These are phyloP conservation scores for Ormyrus nitidulus DNA, from an alignment of 2,888 invertebrate genomes.

Conservation along the genomic window DNA sequence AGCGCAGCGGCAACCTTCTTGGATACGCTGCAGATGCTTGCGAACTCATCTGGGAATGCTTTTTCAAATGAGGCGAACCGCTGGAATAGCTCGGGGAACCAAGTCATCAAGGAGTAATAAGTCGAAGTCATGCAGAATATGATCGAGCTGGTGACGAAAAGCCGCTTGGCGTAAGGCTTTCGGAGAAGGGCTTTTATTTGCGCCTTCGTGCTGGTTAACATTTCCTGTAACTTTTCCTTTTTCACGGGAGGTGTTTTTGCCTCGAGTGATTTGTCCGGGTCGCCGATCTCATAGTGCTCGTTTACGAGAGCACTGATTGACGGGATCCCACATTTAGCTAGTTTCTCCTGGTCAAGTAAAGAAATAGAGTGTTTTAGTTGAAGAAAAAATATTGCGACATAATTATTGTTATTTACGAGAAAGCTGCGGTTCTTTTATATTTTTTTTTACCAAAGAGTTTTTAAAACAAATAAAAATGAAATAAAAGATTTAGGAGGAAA, in stretches of 20 bases:
- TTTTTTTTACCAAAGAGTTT: too few species aligned
- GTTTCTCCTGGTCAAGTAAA: slow-evolving; percentile 27
- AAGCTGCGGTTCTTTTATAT: too few species aligned
- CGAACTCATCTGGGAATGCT: slow-evolving; percentile 80
- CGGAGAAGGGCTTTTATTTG: slow-evolving; percentile 85
- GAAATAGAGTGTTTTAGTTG: too few species aligned
- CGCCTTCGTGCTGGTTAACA: slow-evolving; percentile 69
- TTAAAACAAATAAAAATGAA: too few species aligned
- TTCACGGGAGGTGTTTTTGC: not conserved
- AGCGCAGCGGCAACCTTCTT: not conserved
- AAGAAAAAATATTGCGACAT: too few species aligned
- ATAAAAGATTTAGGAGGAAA: too few species aligned
- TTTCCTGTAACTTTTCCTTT: slow-evolving; percentile 26
- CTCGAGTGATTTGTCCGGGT: not conserved
- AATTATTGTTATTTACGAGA: too few species aligned
- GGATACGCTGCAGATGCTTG: slow-evolving; percentile 86
- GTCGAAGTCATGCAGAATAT: slow-evolving; percentile 90
- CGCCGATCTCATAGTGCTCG: not conserved
- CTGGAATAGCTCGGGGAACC: slow-evolving; percentile 91
- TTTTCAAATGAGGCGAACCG: slow-evolving; percentile 86
- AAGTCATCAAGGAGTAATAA: slow-evolving; percentile 92
- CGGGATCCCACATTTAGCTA: not conserved
- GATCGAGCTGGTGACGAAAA: slow-evolving; percentile 84
- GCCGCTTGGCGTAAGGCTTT: slow-evolving; percentile 84
- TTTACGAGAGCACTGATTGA: slow-evolving; percentile 41